phyloP scores from a whole-genome alignment of 2,113 vertebrate genomes.

The Ceyx melanurus region DNA sequence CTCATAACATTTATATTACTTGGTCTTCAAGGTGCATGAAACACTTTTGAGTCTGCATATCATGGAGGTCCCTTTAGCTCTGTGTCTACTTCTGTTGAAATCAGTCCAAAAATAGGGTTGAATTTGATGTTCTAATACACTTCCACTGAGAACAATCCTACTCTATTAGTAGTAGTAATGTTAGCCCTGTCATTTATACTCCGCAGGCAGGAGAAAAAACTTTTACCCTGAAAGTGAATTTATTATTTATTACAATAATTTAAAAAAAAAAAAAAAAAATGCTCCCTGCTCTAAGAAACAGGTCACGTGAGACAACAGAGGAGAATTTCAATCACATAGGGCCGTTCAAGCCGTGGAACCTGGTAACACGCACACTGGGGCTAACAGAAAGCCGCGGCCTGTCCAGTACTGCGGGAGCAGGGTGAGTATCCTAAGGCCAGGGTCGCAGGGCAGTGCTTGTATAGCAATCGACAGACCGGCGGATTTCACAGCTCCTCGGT shows the following conservation, averaged over 20 bases:
- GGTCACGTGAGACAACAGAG: neutral
- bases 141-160: neutral
- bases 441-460: rapidly evolving
- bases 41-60: rapidly evolving
- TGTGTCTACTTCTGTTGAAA: neutral
- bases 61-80: neutral
- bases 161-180: neutral
- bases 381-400: neutral
- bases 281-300: neutral
- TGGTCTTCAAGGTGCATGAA: neutral
- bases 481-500: neutral
- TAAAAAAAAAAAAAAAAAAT: neutral
- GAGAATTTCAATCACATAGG: neutral
- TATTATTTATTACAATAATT: neutral
- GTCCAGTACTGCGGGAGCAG: rapidly evolving
- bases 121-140: neutral
- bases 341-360: rapidly evolving
- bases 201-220: neutral
- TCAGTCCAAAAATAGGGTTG: neutral
- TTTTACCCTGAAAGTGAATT: neutral
- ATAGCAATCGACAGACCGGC: neutral
- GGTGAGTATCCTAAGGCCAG: rapidly evolving
- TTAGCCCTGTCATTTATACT: neutral
- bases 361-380: rapidly evolving
- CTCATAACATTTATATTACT: neutral